A percentile compares a stretch with the other conserved stretches of the same genome.
phyloP scores from a whole-genome alignment of 2,113 vertebrate genomes.

The Hemibagrus wyckioides region DNA sequence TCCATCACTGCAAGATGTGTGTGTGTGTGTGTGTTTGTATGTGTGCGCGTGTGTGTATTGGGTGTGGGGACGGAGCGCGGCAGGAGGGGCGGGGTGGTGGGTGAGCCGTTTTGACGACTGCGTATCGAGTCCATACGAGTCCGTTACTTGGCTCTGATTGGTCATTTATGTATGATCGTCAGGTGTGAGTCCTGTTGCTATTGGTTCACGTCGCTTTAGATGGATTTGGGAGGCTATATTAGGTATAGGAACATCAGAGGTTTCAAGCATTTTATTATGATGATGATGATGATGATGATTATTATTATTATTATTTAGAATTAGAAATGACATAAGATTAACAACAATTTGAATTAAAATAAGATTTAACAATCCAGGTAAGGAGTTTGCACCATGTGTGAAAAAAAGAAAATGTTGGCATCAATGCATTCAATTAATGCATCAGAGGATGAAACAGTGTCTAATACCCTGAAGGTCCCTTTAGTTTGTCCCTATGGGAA shows the following conservation, averaged over 20 bases:
- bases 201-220: conserved; percentile 46
- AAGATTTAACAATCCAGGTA: neutral
- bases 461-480: neutral
- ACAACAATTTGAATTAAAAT: no score
- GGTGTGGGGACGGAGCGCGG: conserved; percentile 47
- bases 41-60: conserved; percentile 36
- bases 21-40: conserved; percentile 20
- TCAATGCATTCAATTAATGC: neutral
- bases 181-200: conserved; percentile 47
- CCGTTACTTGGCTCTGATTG: conserved; percentile 55
- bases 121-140: conserved; percentile 46
- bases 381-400: neutral
- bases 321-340: neutral
- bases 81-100: conserved; percentile 42
- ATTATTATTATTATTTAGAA: neutral
- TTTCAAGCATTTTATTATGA: neutral
- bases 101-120: conserved; percentile 43
- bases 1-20: conserved; percentile 54
- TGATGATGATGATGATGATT: neutral
- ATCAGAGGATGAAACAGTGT: neutral
- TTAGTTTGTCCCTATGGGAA: neutral
- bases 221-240: neutral
- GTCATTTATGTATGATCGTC: conserved; percentile 45
- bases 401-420: neutral
- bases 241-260: neutral